These are phyloP conservation scores for Regulus satrapa DNA, from an alignment of 2,113 vertebrate species.

Conservation along the genomic window DNA sequence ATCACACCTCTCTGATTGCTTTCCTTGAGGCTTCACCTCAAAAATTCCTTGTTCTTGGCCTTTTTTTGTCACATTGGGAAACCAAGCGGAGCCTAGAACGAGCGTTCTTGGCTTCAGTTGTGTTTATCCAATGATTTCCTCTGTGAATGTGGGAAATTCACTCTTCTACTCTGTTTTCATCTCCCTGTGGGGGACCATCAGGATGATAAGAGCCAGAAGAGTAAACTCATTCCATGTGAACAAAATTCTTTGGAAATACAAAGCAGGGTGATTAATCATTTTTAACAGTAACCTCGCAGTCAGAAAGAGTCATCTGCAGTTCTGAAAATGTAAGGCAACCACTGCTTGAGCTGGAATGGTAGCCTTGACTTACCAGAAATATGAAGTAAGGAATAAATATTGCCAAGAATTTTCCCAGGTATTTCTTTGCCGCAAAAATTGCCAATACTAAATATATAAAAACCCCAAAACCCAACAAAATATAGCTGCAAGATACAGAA, in stretches of 20 bases:
- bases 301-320: neutral
- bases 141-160: neutral
- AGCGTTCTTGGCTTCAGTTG: neutral
- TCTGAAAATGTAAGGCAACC: neutral
- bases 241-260: neutral
- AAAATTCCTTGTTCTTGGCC: neutral
- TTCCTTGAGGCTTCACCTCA: neutral
- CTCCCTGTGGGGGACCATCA: neutral
- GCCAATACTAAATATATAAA: neutral
- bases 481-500: neutral
- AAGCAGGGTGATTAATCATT: neutral
- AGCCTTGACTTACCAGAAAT: neutral
- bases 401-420: neutral
- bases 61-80: neutral
- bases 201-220: neutral
- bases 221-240: neutral
- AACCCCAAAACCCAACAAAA: fast-evolving
- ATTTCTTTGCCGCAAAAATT: neutral
- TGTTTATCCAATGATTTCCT: neutral
- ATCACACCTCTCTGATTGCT: neutral
- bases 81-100: neutral
- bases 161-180: neutral
- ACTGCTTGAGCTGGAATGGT: neutral
- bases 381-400: neutral
- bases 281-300: neutral